These are phyloP conservation scores for Drosophila flavopinicola DNA, from an alignment of 2,888 invertebrate species.

Conservation along the genomic window DNA sequence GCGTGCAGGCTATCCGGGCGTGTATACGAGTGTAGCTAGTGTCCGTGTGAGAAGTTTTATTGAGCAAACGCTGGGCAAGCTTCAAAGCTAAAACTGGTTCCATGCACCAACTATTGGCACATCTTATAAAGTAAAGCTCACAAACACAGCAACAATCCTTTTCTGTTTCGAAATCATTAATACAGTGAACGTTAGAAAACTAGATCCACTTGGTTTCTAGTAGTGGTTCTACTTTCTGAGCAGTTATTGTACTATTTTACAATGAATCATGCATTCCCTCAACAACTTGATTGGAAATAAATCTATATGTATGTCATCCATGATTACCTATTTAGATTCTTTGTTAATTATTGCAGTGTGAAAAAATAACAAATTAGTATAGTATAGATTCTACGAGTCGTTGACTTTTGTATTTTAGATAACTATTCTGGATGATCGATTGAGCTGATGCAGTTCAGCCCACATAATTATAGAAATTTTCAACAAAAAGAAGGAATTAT, in stretches of 20 bases:
- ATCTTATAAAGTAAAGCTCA: too few relatives aligned
- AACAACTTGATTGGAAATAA: conserved; percentile 10
- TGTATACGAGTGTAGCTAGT: conserved; percentile 75
- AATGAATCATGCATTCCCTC: neutral
- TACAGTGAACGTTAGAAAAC: too few relatives aligned
- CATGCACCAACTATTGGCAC: too few relatives aligned
- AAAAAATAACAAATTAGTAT: conserved; percentile 2
- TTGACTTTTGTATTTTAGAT: conserved; percentile 5
- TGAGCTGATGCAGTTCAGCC: neutral
- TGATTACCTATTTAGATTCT: neutral
- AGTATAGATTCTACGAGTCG: conserved; percentile 5
- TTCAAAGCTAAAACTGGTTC: neutral
- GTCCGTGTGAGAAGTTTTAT: conserved; percentile 63
- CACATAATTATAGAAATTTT: neutral
- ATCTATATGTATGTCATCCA: conserved; percentile 21
- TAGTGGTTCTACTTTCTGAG: too few relatives aligned
- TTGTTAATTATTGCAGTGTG: conserved; percentile 2
- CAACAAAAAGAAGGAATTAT: neutral
- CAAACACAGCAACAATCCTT: too few relatives aligned
- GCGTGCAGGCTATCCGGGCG: conserved; percentile 71
- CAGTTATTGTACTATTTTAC: too few relatives aligned
- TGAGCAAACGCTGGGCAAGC: conserved; percentile 43
- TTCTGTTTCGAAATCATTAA: too few relatives aligned
- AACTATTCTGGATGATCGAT: conserved; percentile 2
- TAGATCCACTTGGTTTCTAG: too few relatives aligned